Evolutionary conservation across 1,140 invertebrate genomes (phyloP).

Genomic region (Gonioctena quinquepunctata): DNA sequence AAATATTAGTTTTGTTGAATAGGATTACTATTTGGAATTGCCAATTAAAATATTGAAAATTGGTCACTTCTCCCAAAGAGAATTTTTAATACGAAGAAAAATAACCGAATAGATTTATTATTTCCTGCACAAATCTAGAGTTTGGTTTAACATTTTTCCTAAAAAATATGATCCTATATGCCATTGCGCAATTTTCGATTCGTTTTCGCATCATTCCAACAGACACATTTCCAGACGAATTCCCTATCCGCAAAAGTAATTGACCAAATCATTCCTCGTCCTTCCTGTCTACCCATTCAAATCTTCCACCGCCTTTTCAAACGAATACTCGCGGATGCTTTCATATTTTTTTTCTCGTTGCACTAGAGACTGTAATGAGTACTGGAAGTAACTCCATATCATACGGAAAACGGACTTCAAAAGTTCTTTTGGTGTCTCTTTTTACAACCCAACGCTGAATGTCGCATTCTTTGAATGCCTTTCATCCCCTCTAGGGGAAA

Average conservation of each 20-base stretch:
- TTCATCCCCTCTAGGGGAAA: too few relatives aligned
- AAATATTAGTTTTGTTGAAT: too few relatives aligned
- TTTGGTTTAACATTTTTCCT: too few relatives aligned
- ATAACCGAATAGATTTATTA: too few relatives aligned
- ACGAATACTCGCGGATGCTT: neutral
- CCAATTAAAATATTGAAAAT: too few relatives aligned
- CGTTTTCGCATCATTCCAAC: too few relatives aligned
- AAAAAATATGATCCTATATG: too few relatives aligned
- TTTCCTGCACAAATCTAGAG: too few relatives aligned
- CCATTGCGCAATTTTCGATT: too few relatives aligned
- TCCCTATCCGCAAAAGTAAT: neutral
- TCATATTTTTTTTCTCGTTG: neutral
- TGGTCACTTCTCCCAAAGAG: too few relatives aligned
- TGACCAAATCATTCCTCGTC: neutral
- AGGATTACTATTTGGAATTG: too few relatives aligned
- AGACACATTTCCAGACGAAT: neutral
- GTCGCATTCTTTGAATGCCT: neutral
- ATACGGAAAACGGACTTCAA: constrained; percentile 4
- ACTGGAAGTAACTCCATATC: neutral
- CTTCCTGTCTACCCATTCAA: neutral
- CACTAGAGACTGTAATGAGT: neutral
- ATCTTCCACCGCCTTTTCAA: neutral
- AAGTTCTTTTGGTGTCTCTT: neutral
- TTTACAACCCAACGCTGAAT: neutral
- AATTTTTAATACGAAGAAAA: too few relatives aligned